These are phyloP conservation scores for Oxytorus armatus DNA, from an alignment of 2,888 invertebrate species.

Conservation along the genomic window DNA sequence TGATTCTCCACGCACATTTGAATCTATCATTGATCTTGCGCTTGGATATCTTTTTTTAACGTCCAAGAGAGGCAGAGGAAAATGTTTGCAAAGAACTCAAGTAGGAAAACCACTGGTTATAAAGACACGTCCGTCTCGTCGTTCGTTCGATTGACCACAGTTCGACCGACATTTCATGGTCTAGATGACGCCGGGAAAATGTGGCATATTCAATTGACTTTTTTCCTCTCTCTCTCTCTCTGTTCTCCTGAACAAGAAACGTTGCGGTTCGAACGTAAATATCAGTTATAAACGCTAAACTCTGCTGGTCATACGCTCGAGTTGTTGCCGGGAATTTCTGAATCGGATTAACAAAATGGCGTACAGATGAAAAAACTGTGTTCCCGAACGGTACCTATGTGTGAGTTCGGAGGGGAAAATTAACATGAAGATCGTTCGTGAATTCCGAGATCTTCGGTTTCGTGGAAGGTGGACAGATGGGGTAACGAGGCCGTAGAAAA, in stretches of 20 bases:
- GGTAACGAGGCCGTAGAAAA: constrained; percentile 43
- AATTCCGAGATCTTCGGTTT: too few species aligned
- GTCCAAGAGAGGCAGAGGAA: neutral
- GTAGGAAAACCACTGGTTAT: constrained; percentile 25
- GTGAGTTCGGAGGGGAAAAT: constrained; percentile 7
- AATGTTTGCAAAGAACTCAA: constrained; percentile 9
- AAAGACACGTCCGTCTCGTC: constrained; percentile 24
- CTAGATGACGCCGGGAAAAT: constrained; percentile 58
- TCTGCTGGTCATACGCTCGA: constrained; percentile 47
- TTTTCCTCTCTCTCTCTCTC: constrained; percentile 7
- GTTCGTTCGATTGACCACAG: constrained; percentile 56
- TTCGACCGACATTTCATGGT: constrained; percentile 68
- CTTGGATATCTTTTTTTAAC: neutral
- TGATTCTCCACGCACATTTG: neutral
- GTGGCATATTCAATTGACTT: constrained; percentile 41
- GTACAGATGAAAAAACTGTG: neutral
- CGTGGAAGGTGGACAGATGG: constrained; percentile 11
- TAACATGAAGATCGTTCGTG: too few species aligned
- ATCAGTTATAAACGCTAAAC: constrained; percentile 43
- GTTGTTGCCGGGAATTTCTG: constrained; percentile 44
- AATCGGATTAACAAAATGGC: constrained; percentile 36
- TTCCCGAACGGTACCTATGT: constrained; percentile 7
- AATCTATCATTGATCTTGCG: constrained; percentile 5
- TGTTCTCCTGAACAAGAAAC: constrained; percentile 32
- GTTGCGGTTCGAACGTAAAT: constrained; percentile 46